Base-by-base conservation (phyloP, 2,113 vertebrate species). In the Saccopteryx bilineata region DNA sequence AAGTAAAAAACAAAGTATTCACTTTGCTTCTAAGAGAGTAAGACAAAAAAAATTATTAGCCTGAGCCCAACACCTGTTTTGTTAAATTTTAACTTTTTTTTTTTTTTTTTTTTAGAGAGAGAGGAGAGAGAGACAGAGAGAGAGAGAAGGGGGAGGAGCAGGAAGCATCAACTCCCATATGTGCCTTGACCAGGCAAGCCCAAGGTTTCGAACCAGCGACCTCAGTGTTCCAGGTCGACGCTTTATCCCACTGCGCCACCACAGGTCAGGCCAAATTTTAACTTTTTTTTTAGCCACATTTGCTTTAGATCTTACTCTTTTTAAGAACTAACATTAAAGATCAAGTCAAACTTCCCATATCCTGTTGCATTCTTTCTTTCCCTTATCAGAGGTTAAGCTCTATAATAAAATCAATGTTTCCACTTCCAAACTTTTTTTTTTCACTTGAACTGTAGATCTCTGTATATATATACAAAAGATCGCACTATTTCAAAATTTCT, bases 231-330 rank as follows among this genome's bases (percentile, higher is more conserved):
- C n/a, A n/a, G n/a, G n/a, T n/a, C n/a, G n/a, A n/a, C n/a, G n/a
- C n/a, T n/a, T n/a, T n/a, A n/a, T n/a, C n/a, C n/a, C n/a, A n/a
- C n/a, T n/a, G n/a, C n/a, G n/a, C n/a, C n/a, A n/a, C n/a, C n/a
- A n/a, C n/a, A n/a, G n/a, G n/a, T n/a, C n/a, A n/a, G n/a, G n/a
- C n/a, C n/a, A 13, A 46, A 9, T 68, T 91, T 85, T 63, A 48
- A 72, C 28, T 7, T 80, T 74, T 23, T 46, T n/a, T 39, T 39
- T 39, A 39, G 31, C 2, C 21, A 21, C 14, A 86, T 81, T 17
- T 85, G n/a, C 33, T 85, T 94, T 92, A 52, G 10, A 68, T 71
- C 5, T 82, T 92, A 8, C 63, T 81, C 60, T 81, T 87, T 39
- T 81, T 39, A 86, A 87, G 69, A 74, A 48, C 23, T 26, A 72